Percentiles rank a stretch among this genome's conserved stretches.
Conservation (phyloP, 2,113 vertebrate genomes). For the Saccopteryx leptura region DNA sequence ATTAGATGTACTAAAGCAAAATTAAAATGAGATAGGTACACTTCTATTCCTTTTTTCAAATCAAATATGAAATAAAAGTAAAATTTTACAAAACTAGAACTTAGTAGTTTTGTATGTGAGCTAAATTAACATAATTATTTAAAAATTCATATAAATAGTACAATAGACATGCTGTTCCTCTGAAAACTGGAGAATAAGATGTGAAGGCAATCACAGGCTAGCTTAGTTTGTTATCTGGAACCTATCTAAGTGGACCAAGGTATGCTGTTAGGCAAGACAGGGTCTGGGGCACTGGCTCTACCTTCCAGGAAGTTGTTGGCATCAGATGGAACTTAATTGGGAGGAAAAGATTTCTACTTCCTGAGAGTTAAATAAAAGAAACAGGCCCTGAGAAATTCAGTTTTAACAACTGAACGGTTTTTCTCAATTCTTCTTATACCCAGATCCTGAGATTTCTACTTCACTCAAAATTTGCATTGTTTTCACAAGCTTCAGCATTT, state of each 20-base stretch:
- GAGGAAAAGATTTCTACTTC: slow-evolving; percentile 9
- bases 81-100: slow-evolving; percentile 39
- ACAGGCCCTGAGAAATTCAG: slow-evolving; percentile 7
- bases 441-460: slow-evolving; percentile 57
- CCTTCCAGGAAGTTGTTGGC: not conserved
- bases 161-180: slow-evolving; percentile 1
- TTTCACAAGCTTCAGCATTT: slow-evolving; percentile 15
- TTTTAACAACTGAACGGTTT: slow-evolving; percentile 55
- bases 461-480: slow-evolving; percentile 43
- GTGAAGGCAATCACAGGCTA: not conserved
- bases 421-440: slow-evolving; percentile 25
- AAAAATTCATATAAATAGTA: not conserved
- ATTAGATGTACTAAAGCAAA: slow-evolving; percentile 35
- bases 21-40: slow-evolving; percentile 22
- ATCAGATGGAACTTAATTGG: not conserved
- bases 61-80: slow-evolving; percentile 50
- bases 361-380: slow-evolving; percentile 25
- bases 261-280: not conserved
- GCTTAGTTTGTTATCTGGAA: not conserved
- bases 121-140: slow-evolving; percentile 51
- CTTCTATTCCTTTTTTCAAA: slow-evolving; percentile 19
- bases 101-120: not conserved
- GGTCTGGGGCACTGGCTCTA: not conserved
- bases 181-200: slow-evolving; percentile 39
- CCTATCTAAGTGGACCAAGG: not conserved